A percentile compares a stretch with the other conserved stretches of the same genome.
These are phyloP conservation scores for Brachionus calyciflorus DNA, from an alignment of 1,140 invertebrate genomes.

Conservation along the genomic window DNA sequence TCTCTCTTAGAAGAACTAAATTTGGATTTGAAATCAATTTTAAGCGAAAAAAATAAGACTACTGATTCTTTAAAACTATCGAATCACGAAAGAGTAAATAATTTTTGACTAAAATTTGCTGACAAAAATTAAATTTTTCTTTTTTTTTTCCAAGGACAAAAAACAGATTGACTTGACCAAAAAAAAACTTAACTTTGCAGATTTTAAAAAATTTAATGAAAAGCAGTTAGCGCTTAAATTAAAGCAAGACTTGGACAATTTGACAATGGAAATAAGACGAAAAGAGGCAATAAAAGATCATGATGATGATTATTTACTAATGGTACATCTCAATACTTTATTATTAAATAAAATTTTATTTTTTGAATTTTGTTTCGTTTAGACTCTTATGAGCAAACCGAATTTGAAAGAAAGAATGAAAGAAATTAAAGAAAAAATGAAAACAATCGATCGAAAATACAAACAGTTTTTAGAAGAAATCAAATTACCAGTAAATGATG, in stretches of 20 bases:
- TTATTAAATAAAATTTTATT: not conserved
- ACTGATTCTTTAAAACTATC: conserved; percentile 10
- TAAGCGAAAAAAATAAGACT: conserved; percentile 33
- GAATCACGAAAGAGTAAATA: not conserved
- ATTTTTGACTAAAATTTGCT: not conserved
- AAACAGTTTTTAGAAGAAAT: conserved; percentile 29
- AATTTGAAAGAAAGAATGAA: conserved; percentile 30
- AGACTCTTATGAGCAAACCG: conserved; percentile 33
- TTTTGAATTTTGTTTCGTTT: too few species aligned
- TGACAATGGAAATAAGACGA: conserved; percentile 15
- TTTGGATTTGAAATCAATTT: not conserved
- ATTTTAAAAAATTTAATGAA: conserved; percentile 13
- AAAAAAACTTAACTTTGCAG: not conserved
- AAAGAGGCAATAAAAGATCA: conserved; percentile 31
- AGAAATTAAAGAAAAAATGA: conserved; percentile 36
- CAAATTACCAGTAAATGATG: conserved; percentile 9
- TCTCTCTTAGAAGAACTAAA: not conserved
- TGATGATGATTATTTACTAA: conserved; percentile 21
- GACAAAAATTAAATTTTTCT: not conserved
- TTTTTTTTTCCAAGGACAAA: not conserved
- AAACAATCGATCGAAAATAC: not conserved
- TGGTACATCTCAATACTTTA: not conserved
- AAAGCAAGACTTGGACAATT: conserved; percentile 41
- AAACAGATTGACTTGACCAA: not conserved
- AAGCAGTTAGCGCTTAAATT: not conserved